Base-by-base conservation (phyloP, 1,140 invertebrate species). In the Bacillus rossius region DNA sequence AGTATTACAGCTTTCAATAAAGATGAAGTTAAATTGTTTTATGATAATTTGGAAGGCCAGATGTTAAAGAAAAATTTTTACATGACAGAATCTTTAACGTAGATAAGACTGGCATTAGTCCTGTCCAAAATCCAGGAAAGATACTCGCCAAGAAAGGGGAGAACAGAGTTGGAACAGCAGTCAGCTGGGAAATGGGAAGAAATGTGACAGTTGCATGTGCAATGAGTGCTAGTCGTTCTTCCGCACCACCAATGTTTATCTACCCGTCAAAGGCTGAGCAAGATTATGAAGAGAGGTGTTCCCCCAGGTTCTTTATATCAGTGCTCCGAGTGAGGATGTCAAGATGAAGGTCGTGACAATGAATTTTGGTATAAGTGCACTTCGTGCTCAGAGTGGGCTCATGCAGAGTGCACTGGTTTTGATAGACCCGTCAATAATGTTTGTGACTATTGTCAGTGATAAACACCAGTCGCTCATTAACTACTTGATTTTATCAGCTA, bases 61-160 rank as follows among this genome's bases (percentile, higher is more conserved):
- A 68, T 73, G 65, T 61, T 45, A 59, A 68, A 43, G 64, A 71
- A 56, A 70, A 72, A 45, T 75, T 77, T 62, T 4, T 53, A 53
- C 65, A 70, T 19, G 52, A 61, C 16, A 64, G 67, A 52, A 74
- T 77, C 34, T 75, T 74, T 63, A 80, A 78, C 67, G 67, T 72
- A 42, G 73, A 75, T 64, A 76, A 78, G 64, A 77, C 71, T 43
- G 76, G 74, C 1, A 66, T 77, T 37, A 72, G 65, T 3, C 69
- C 64, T 22, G 72, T 78, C 4, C 72, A 68, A 64, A 65, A 34
- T 34, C 10, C 29, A 34, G 29, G 29, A 4, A 34, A 34, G 29
- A 34, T 34, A 34, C 29, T 34, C 4, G 29, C 29, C 29, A 34
- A 34, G 29, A 34, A 55, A 50, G 61, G 41, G 16, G 48, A 20